Percentiles rank a stretch among this genome's conserved stretches.
phyloP scores from a whole-genome alignment of 53 echinoderm and acorn worm genomes.

The Holothuria leucospilota region DNA sequence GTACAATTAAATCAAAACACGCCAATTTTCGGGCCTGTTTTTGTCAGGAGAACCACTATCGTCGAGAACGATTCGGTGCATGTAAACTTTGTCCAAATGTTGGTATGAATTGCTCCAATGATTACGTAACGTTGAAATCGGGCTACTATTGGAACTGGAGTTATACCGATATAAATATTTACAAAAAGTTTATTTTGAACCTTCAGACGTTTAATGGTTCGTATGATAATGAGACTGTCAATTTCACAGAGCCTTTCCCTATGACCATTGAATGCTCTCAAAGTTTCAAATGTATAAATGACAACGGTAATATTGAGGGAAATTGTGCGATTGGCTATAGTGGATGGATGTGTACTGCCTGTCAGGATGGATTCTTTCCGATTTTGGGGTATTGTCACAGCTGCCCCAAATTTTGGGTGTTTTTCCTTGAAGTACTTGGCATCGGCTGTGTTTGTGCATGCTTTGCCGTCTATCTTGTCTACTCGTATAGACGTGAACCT shows the following conservation, averaged over 20 bases:
- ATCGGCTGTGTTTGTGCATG: background rate
- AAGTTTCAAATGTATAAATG: constrained; percentile 2
- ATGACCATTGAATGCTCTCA: constrained; percentile 4
- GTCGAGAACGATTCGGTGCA: constrained; percentile 8
- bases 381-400: constrained; percentile 10
- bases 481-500: background rate
- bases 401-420: background rate
- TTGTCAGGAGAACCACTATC: background rate
- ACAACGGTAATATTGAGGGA: background rate
- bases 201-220: background rate
- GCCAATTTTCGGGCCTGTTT: constrained; percentile 39
- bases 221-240: background rate
- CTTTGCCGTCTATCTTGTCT: background rate
- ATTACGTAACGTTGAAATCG: background rate
- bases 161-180: constrained; percentile 4
- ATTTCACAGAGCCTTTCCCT: background rate
- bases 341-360: constrained; percentile 17
- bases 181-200: constrained; percentile 12
- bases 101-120: background rate
- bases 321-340: constrained; percentile 3
- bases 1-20: background rate
- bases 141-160: constrained; percentile 47
- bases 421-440: background rate
- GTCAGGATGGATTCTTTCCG: background rate
- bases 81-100: constrained; percentile 26